A percentile compares a stretch with the other conserved stretches of the same genome.
These are phyloP conservation scores for Cebus imitator DNA, from an alignment of 2,113 vertebrate genomes.

Conservation along the genomic window DNA sequence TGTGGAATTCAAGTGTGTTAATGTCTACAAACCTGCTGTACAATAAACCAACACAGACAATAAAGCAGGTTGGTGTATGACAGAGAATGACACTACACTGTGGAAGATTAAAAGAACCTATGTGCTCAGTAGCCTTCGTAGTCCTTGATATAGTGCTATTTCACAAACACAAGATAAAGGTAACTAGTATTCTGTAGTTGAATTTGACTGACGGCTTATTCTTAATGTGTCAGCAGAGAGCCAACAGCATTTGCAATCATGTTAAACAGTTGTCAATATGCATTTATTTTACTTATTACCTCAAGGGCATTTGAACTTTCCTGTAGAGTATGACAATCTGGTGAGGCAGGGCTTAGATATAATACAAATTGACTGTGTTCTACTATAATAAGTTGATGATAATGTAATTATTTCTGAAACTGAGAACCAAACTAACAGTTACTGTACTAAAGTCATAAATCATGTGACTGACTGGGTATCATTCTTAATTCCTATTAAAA, in stretches of 20 bases:
- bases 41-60: background rate
- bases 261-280: background rate
- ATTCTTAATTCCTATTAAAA: background rate
- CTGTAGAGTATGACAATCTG: background rate
- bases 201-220: background rate
- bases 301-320: background rate
- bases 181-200: background rate
- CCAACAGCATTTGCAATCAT: background rate
- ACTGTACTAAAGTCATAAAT: background rate
- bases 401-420: background rate
- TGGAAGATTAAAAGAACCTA: background rate
- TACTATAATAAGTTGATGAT: background rate
- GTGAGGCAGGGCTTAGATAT: background rate
- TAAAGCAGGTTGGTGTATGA: background rate
- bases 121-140: background rate
- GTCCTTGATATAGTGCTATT: no score
- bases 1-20: background rate
- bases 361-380: background rate
- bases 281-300: background rate
- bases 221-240: background rate
- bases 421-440: background rate
- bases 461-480: background rate
- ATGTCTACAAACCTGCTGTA: background rate
- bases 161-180: background rate
- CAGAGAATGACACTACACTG: background rate